These are phyloP conservation scores for Gavia stellata DNA, from an alignment of 2,113 vertebrate genomes.

Conservation along the genomic window DNA sequence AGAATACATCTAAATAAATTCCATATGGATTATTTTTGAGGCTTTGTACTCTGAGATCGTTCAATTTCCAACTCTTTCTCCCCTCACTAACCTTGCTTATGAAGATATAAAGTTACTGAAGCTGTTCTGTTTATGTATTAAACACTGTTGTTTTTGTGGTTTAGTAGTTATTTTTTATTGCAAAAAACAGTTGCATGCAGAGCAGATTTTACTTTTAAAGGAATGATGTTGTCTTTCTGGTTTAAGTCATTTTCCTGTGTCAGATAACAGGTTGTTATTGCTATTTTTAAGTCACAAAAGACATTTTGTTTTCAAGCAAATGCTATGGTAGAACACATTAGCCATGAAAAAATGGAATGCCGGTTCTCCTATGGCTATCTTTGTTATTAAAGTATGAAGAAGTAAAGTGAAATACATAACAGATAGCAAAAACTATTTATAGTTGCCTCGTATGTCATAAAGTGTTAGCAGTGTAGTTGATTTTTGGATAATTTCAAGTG, in stretches of 20 bases:
- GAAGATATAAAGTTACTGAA: background rate
- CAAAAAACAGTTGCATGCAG: background rate
- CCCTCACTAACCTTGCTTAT: background rate
- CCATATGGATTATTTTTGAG: background rate
- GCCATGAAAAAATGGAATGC: background rate
- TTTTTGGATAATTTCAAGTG: background rate
- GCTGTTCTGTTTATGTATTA: background rate
- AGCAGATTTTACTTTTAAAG: background rate
- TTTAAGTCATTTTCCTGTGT: background rate
- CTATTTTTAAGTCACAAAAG: background rate
- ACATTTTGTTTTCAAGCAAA: background rate
- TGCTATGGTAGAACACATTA: background rate
- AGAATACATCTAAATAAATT: background rate
- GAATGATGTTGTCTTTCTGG: background rate
- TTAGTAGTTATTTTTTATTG: background rate
- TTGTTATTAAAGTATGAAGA: conserved; percentile 9
- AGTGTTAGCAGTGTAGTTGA: background rate
- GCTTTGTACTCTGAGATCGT: background rate
- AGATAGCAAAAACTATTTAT: background rate
- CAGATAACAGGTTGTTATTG: background rate
- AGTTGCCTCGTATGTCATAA: background rate
- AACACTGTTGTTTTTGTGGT: background rate
- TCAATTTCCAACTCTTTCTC: background rate
- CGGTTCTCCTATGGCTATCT: background rate
- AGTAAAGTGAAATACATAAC: background rate